Percentiles rank a stretch among this genome's conserved stretches.
Conservation (phyloP, 2,797 vertebrate species). For the Sebastes oblongus region DNA sequence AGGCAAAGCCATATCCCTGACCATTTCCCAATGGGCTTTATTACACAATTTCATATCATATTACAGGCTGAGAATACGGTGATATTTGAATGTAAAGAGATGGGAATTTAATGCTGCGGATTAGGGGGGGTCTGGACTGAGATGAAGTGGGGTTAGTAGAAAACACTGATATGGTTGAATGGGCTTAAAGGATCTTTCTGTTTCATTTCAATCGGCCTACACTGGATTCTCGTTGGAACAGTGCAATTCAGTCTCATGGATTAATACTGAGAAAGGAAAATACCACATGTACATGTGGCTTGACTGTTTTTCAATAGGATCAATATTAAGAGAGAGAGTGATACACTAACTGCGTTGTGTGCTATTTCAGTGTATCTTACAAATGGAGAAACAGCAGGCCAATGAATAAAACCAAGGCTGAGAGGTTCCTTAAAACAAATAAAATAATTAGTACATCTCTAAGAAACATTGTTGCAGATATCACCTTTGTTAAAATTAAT, state of each 20-base stretch:
- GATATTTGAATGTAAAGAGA: slow-evolving; percentile 52
- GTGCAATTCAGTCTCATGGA: slow-evolving; percentile 30
- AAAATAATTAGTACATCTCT: neutral
- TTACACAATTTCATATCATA: slow-evolving; percentile 44
- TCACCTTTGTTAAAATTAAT: neutral
- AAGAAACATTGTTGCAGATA: neutral
- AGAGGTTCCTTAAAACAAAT: neutral
- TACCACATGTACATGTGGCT: neutral
- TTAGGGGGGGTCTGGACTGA: slow-evolving; percentile 38
- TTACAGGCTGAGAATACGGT: slow-evolving; percentile 31
- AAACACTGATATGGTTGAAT: slow-evolving; percentile 54
- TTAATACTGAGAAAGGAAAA: slow-evolving; percentile 33
- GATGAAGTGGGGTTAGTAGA: slow-evolving; percentile 52
- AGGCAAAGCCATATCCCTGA: neutral
- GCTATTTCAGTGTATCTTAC: neutral
- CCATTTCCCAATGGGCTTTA: neutral
- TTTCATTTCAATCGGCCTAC: slow-evolving; percentile 58
- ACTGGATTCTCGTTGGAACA: slow-evolving; percentile 24
- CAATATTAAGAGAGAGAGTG: slow-evolving; percentile 19
- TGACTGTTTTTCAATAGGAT: slow-evolving; percentile 10
- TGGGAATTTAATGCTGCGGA: slow-evolving; percentile 36
- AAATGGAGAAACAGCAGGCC: neutral
- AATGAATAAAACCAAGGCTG: neutral
- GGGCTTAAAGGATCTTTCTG: slow-evolving; percentile 54
- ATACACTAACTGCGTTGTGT: neutral